Base-by-base conservation (phyloP, 2,888 invertebrate genomes). In the Nemapogon koenigi region DNA sequence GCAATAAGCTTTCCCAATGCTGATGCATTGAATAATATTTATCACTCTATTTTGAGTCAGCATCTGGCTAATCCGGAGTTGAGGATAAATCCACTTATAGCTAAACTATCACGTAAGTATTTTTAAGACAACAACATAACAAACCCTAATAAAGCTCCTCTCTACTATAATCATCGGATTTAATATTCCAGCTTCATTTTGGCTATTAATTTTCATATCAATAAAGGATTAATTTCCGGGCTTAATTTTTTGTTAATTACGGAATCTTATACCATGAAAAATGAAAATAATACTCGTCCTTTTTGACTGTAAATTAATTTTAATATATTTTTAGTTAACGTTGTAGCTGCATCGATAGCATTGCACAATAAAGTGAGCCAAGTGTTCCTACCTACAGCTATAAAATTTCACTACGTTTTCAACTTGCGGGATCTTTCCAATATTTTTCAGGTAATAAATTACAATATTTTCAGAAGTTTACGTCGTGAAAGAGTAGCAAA, bases 331-430 rank as follows among this genome's bases (percentile, higher is more conserved):
- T 40, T 49, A 80, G 78, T 62, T 4, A 89, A 87, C 49, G 83
- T 97, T 43, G 92, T 95, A 2, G 76, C 84, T 36, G 92, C 93
- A 2, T 89, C 95, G 0, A 83, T 97, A 39, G 85, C 88, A 13
- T 63, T 97, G 25, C 97, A 97, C 59, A 86, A 90, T 53, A 92
- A 94, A 70, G 88, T 90, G 2, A 84, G 90, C 2, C 89, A 91
- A 62, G 85, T 93, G 16, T 97, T 97, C 66, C 75, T 97, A 42
- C 97, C 97, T 0, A 97, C 97, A 2, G 97, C 97, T 2, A 89
- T 94, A 37, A 97, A 97, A 67, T 97, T 95, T 54, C 97, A 97
- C 66, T 97, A 97, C 57, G 89, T 97, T 51, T 97, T 97, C 68
- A 97, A 97, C 76, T 81, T 97, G 41, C 80, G 97, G 41, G 97